These are phyloP conservation scores for Pseudomugil gertrudae DNA, from an alignment of 2,797 vertebrate genomes.

Conservation along the genomic window DNA sequence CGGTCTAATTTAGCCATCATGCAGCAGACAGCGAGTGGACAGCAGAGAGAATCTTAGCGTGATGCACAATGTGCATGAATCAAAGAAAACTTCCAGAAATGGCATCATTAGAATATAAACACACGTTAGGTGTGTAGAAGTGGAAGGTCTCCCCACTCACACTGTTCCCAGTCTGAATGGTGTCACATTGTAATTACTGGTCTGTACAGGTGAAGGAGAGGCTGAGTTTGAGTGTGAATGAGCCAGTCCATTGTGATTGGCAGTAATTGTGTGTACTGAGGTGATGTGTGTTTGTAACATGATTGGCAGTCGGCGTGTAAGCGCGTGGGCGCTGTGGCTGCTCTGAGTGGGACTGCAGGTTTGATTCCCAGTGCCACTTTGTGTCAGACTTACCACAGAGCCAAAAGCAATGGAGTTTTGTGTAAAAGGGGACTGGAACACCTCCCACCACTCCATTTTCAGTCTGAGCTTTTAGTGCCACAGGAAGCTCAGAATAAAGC, in stretches of 20 bases:
- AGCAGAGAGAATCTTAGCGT: not conserved
- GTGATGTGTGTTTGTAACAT: constrained; percentile 43
- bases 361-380: constrained; percentile 71
- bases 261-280: constrained; percentile 36
- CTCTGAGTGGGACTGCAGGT: constrained; percentile 56
- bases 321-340: constrained; percentile 45
- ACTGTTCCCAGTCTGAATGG: constrained; percentile 51
- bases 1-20: constrained; percentile 52
- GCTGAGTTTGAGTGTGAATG: constrained; percentile 51
- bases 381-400: constrained; percentile 71
- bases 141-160: constrained; percentile 11
- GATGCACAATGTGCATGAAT: not conserved
- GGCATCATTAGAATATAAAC: not conserved
- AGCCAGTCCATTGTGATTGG: constrained; percentile 49
- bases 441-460: constrained; percentile 64
- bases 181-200: constrained; percentile 70
- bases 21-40: constrained; percentile 18
- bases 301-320: constrained; percentile 40
- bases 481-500: constrained; percentile 56
- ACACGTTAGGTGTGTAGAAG: not conserved
- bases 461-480: constrained; percentile 67
- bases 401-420: constrained; percentile 61
- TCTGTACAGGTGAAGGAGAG: constrained; percentile 63
- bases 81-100: not conserved
- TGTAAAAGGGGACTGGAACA: constrained; percentile 46